A percentile compares a stretch with the other conserved stretches of the same genome.
Conservation (phyloP, 2,797 vertebrate species). For the Malacoraja senta region DNA sequence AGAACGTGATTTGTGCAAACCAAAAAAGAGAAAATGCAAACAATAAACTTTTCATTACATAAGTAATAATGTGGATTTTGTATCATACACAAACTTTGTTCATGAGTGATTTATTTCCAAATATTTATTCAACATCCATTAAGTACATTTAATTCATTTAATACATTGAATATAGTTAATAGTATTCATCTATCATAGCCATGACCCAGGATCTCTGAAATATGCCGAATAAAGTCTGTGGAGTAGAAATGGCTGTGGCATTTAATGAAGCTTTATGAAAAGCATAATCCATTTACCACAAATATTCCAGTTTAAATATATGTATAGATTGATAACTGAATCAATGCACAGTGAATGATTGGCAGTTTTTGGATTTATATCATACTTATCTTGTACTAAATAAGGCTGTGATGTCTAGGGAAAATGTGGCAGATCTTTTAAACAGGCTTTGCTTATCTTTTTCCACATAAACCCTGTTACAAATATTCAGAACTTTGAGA, state of each 20-base stretch:
- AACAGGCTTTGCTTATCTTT: neutral
- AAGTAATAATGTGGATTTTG: neutral
- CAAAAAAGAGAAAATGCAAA: neutral
- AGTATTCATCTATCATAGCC: neutral
- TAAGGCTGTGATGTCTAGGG: neutral
- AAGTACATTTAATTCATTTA: neutral
- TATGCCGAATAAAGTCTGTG: neutral
- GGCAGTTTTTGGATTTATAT: neutral
- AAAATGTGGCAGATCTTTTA: neutral
- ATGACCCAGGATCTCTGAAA: neutral
- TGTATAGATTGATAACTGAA: neutral
- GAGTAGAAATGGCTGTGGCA: neutral
- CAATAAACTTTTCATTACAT: neutral
- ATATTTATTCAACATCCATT: neutral
- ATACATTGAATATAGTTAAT: no score
- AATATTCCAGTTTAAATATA: neutral
- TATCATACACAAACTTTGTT: neutral
- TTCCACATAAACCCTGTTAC: neutral
- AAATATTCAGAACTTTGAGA: neutral
- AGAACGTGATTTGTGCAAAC: neutral
- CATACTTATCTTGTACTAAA: no score
- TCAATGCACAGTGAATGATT: neutral
- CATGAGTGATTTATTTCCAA: neutral
- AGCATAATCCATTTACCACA: constrained; percentile 8
- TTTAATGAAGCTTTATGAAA: constrained; percentile 17